These are phyloP conservation scores for Caranx ignobilis DNA, from an alignment of 2,113 vertebrate genomes.

Conservation along the genomic window DNA sequence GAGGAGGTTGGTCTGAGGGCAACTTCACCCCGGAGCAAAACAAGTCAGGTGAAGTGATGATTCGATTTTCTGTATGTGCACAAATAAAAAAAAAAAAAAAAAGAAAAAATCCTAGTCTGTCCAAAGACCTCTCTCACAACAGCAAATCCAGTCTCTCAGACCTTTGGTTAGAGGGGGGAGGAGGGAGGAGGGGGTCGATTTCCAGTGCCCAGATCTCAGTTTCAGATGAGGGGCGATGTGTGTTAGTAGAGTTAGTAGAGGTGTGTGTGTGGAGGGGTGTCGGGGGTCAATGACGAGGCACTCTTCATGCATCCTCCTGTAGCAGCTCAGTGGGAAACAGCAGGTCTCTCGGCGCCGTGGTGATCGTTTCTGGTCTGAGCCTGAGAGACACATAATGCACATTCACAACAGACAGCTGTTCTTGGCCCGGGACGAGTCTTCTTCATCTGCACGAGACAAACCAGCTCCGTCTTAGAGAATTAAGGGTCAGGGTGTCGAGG, in stretches of 20 bases:
- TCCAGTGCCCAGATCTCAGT: not conserved
- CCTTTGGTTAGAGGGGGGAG: conserved; percentile 1
- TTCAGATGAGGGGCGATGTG: conserved; percentile 4
- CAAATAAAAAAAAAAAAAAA: not conserved
- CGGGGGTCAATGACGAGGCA: conserved; percentile 62
- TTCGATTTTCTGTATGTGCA: conserved; percentile 8
- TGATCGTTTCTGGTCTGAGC: conserved; percentile 10
- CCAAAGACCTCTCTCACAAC: not conserved
- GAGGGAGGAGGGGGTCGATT: not conserved
- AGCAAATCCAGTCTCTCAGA: not conserved
- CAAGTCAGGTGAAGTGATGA: not conserved
- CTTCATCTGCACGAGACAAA: conserved; percentile 17
- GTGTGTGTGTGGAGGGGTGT: conserved; percentile 4
- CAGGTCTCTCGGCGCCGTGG: conserved; percentile 3
- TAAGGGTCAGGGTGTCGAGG: conserved; percentile 49
- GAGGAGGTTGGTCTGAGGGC: conserved; percentile 12
- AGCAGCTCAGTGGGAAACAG: conserved; percentile 66
- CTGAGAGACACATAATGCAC: conserved; percentile 46
- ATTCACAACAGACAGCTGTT: conserved; percentile 34
- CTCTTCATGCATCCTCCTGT: conserved; percentile 78
- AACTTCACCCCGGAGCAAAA: conserved; percentile 21
- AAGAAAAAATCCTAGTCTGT: not conserved
- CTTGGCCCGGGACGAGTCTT: not conserved
- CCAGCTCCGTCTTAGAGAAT: conserved; percentile 26
- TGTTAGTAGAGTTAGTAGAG: conserved; percentile 8